Base-by-base conservation (phyloP, 2,797 vertebrate species). In the Huso huso region DNA sequence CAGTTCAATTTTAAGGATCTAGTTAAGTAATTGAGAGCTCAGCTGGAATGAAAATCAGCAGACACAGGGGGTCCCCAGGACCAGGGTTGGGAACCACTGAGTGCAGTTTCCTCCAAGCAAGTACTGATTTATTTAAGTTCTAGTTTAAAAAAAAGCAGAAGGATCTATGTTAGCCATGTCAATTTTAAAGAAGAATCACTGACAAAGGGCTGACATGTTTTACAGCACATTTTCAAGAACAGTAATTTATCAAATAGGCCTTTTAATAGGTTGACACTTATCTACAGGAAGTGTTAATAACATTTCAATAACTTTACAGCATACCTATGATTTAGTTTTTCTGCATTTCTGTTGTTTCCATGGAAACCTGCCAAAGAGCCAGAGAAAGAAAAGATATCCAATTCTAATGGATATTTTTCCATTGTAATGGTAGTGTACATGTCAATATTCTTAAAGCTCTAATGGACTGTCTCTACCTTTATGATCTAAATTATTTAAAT, bases 131-230 rank as follows among this genome's bases (percentile, higher is more conserved):
- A 58, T 6, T 58, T 58, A 6, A 58, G 6, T 12, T 58, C 12
- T 13, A n/a, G 9, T 58, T 6, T 23, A 23, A 37, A 37, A 37
- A 12, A 50, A 57, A 66, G 48, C 48, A 55, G 64, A 7, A 58
- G 37, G 37, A n/a, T 23, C 18, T 51, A 37, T 55, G 51, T 23
- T 66, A 13, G 64, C 53, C 64, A 53, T 48, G 15, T 58, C 11
- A 12, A 51, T 55, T 66, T 66, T 58, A 48, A 55, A 66, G 51
- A 66, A 8, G 49, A 60, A 59, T 66, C 55, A 58, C 55, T n/a
- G 55, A 58, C 12, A 6, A 58, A 58, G 48, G 57, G 12, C 0
- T 12, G 5, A 12, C 6, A 57, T 51, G 65, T 60, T 48, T 49
- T 12, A 18, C 48, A 59, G 48, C 48, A 48, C 65, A 37, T 49